Conservation (phyloP, 2,113 vertebrate species). For the Poeciliopsis occidentalis region DNA sequence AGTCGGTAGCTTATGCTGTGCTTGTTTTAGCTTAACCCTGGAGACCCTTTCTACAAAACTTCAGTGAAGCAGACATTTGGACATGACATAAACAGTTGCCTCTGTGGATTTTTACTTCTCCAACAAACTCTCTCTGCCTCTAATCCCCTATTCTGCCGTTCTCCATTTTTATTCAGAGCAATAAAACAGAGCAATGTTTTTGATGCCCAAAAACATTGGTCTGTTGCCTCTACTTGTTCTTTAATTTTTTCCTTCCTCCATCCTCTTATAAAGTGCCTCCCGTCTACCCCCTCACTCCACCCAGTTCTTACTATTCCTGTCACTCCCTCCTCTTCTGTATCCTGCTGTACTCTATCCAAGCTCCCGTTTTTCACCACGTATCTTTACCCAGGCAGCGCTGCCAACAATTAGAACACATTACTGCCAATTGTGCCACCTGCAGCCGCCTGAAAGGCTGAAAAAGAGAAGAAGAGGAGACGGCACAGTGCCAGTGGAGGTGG, state of each 20-base stretch:
- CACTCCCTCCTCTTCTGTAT: slow-evolving; percentile 26
- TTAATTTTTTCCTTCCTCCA: slow-evolving; percentile 3
- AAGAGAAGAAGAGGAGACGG: slow-evolving; percentile 48
- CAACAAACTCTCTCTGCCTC: slow-evolving; percentile 3
- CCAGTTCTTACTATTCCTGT: not conserved
- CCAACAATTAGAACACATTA: slow-evolving; percentile 78
- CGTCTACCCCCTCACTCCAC: slow-evolving; percentile 2
- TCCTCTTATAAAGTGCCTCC: not conserved
- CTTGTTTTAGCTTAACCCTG: slow-evolving; percentile 47
- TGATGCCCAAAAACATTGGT: not conserved
- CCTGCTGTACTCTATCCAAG: slow-evolving; percentile 54
- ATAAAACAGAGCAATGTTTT: not conserved
- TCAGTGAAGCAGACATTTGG: slow-evolving; percentile 55
- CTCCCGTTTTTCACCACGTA: slow-evolving; percentile 58
- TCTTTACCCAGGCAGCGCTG: slow-evolving; percentile 67
- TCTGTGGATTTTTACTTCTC: slow-evolving; percentile 31
- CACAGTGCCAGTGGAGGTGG: slow-evolving; percentile 59
- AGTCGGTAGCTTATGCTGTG: slow-evolving; percentile 48
- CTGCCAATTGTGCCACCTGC: slow-evolving; percentile 80
- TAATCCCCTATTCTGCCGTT: slow-evolving; percentile 14
- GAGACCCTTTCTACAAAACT: slow-evolving; percentile 62
- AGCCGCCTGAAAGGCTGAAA: slow-evolving; percentile 67
- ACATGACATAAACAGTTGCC: slow-evolving; percentile 40
- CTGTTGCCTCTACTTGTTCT: not conserved
- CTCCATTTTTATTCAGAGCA: not conserved